These are phyloP conservation scores for Calosoma granatense DNA, from an alignment of 1,140 invertebrate genomes.

Conservation along the genomic window DNA sequence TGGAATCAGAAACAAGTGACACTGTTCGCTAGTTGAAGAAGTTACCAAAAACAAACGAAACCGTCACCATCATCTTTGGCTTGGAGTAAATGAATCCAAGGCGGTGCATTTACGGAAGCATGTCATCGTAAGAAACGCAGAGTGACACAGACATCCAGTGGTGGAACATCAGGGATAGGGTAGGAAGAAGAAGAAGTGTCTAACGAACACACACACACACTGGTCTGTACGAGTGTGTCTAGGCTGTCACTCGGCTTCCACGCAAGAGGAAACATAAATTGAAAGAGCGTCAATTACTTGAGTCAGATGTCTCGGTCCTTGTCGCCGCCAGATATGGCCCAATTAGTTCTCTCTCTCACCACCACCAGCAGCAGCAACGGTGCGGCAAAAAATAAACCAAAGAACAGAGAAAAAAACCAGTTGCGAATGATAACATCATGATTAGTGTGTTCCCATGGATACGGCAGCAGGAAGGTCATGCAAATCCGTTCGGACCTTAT, in stretches of 20 bases:
- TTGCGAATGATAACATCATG: not conserved
- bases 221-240: not conserved
- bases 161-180: no score
- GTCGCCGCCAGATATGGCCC: not conserved
- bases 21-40: no score
- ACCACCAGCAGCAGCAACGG: not conserved
- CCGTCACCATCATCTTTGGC: no score
- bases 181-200: no score
- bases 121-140: no score
- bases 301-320: not conserved
- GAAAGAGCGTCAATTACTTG: not conserved
- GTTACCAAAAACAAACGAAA: not conserved
- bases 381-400: not conserved
- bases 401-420: not conserved
- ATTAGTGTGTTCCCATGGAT: not conserved
- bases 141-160: no score
- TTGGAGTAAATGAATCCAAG: not conserved
- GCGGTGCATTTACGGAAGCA: not conserved
- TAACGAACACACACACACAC: no score
- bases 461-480: not conserved
- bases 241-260: not conserved
- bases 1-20: not conserved
- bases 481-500: not conserved
- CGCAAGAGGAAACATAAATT: not conserved
- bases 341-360: not conserved